phyloP scores from a whole-genome alignment of 1,140 invertebrate genomes.

The Meloidogyne hapla region DNA sequence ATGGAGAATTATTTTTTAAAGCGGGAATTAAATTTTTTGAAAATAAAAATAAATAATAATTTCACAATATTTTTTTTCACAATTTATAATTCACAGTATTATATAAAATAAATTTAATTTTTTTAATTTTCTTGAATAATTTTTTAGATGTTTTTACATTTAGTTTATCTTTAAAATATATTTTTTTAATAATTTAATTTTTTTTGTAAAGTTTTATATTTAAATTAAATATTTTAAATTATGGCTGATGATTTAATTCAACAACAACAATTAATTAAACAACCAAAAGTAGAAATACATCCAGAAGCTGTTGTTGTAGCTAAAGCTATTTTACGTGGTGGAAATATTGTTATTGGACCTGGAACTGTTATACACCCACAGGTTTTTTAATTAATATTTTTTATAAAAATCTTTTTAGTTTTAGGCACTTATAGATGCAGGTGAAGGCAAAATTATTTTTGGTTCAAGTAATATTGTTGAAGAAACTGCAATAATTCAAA shows the following conservation, averaged over 20 bases:
- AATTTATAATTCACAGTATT: too few species aligned
- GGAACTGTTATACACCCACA: conserved; percentile 26
- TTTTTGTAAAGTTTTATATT: not conserved
- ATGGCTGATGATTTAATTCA: conserved; percentile 3
- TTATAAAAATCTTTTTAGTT: not conserved
- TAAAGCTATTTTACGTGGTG: conserved; percentile 7
- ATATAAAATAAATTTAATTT: too few species aligned
- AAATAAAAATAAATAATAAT: not conserved
- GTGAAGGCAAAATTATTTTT: conserved; percentile 39
- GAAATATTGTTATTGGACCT: conserved; percentile 15
- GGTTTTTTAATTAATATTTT: not conserved
- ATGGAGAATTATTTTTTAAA: conserved; percentile 8
- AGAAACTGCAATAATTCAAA: conserved; percentile 37
- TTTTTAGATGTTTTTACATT: too few species aligned
- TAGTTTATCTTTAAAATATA: not conserved
- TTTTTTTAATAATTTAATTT: not conserved
- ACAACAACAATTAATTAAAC: conserved; percentile 16
- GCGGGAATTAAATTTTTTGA: conserved; percentile 5
- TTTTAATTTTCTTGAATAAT: too few species aligned
- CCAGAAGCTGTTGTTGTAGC: conserved; percentile 16
- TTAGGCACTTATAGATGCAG: conserved; percentile 37
- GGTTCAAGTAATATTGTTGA: conserved; percentile 45
- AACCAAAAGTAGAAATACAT: conserved; percentile 20
- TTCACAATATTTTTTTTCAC: too few species aligned
- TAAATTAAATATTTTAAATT: too few species aligned